Conservation (phyloP, 2,113 vertebrate species). For the Microtus ochrogaster region DNA sequence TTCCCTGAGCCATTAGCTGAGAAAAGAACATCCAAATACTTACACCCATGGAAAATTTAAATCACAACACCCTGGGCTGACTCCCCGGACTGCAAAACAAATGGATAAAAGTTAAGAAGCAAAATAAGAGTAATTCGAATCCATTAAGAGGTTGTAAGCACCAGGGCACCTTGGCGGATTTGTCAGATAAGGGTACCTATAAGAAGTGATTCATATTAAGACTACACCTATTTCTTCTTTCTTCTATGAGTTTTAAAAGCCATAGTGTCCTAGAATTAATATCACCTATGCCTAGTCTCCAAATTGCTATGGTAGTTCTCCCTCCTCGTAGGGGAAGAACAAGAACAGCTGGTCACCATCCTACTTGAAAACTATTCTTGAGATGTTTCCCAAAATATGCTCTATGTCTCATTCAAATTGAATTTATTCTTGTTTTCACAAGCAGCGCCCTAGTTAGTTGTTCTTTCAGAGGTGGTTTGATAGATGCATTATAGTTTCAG, state of each 20-base stretch:
- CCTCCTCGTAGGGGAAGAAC: conserved; percentile 2
- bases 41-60: neutral
- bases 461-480: conserved; percentile 46
- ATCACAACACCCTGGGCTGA: neutral
- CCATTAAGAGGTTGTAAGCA: neutral
- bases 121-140: neutral
- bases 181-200: neutral
- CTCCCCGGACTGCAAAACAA: neutral
- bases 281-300: conserved; percentile 1
- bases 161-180: neutral
- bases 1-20: neutral
- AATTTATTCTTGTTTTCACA: conserved; percentile 75
- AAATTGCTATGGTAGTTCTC: neutral
- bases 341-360: conserved; percentile 81
- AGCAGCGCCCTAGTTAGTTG: conserved; percentile 74
- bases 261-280: neutral
- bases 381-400: conserved; percentile 80
- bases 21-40: neutral
- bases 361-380: conserved; percentile 81
- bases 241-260: neutral
- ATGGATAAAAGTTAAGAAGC: neutral
- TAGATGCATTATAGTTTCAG: neutral
- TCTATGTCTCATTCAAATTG: conserved; percentile 76
- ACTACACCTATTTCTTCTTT: neutral
- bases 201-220: neutral